Evolutionary conservation across 2,113 vertebrate species (phyloP).

Genomic region (Anguilla japonica): DNA sequence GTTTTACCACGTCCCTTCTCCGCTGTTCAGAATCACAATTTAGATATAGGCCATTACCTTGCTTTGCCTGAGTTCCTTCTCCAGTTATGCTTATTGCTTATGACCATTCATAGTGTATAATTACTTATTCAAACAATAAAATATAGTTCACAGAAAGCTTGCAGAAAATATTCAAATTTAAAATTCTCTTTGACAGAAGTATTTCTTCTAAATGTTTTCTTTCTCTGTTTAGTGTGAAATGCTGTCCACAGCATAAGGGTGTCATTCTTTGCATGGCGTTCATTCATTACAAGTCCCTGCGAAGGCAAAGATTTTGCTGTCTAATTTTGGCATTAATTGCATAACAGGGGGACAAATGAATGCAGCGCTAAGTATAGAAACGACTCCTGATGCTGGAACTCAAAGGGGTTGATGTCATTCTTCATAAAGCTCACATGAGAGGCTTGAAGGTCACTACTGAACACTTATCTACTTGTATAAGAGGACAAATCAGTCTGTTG

Average conservation of each 20-base stretch:
- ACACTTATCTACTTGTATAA: not conserved
- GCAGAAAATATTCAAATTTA: not conserved
- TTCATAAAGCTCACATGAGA: not conserved
- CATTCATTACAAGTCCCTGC: not conserved
- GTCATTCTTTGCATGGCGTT: not conserved
- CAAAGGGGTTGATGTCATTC: not conserved
- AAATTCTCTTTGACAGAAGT: not conserved
- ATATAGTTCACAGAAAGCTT: not conserved
- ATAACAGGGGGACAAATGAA: not conserved
- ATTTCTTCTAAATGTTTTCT: not conserved
- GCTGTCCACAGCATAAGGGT: not conserved
- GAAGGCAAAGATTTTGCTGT: not conserved
- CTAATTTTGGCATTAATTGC: slow-evolving; percentile 8
- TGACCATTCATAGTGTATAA: not conserved
- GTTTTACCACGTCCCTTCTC: not conserved
- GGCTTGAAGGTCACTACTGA: not conserved
- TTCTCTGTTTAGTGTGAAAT: not conserved
- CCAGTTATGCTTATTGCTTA: not conserved
- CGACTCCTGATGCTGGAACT: not conserved
- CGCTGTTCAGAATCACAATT: no score
- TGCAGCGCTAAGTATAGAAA: not conserved
- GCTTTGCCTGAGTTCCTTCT: not conserved
- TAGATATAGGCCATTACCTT: not conserved
- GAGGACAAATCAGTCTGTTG: not conserved
- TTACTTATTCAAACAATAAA: not conserved